Evolutionary conservation across 2,888 invertebrate species (phyloP).

Genomic region (Melipona bicolor): DNA sequence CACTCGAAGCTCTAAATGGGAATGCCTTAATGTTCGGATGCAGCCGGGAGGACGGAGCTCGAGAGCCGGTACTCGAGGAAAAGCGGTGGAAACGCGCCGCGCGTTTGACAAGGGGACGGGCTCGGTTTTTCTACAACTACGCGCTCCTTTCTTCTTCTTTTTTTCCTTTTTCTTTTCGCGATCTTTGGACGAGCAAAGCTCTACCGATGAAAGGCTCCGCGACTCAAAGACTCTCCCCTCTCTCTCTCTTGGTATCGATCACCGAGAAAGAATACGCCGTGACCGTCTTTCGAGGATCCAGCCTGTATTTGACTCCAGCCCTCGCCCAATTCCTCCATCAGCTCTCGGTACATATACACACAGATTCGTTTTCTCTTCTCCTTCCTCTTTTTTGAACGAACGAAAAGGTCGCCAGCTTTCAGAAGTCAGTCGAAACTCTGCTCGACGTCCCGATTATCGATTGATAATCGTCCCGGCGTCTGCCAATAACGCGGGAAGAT

Average conservation of each 20-base stretch:
- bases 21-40: too few species aligned
- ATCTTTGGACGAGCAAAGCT: slow-evolving; percentile 30
- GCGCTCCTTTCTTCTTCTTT: not conserved
- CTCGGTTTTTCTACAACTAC: not conserved
- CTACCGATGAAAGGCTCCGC: slow-evolving; percentile 20
- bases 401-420: not conserved
- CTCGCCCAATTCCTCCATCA: not conserved
- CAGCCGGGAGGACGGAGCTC: too few species aligned
- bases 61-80: not conserved
- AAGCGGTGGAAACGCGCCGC: not conserved
- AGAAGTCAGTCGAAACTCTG: not conserved
- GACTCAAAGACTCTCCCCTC: slow-evolving; percentile 25
- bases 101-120: not conserved
- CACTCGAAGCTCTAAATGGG: not conserved
- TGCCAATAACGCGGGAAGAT: not conserved
- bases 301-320: slow-evolving; percentile 26
- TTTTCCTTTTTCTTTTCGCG: not conserved
- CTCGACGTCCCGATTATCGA: not conserved
- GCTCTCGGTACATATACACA: not conserved
- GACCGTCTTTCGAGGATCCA: slow-evolving; percentile 30
- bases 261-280: not conserved
- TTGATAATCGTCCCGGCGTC: slow-evolving; percentile 23
- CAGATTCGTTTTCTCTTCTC: not conserved
- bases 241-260: slow-evolving; percentile 14
- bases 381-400: slow-evolving; percentile 6